A percentile compares a stretch with the other conserved stretches of the same genome.
Conservation (phyloP, 2,888 invertebrate species). For the Acronicta leporina region DNA sequence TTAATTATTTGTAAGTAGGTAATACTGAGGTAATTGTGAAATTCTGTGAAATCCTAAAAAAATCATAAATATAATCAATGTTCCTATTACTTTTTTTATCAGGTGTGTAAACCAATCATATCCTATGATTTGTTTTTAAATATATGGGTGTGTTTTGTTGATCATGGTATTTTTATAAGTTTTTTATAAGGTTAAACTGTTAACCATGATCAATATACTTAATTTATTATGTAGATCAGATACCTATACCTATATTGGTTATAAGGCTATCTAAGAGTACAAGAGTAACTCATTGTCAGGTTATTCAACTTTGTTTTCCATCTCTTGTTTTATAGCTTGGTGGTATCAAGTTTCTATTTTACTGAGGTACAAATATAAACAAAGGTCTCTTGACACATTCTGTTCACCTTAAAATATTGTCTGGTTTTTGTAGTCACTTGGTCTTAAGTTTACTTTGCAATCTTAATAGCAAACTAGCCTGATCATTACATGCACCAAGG, state of each 20-base stretch:
- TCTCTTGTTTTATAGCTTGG: neutral
- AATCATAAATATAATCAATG: too few relatives aligned
- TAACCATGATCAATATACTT: neutral
- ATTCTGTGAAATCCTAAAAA: too few relatives aligned
- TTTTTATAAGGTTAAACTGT: too few relatives aligned
- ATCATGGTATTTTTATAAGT: too few relatives aligned
- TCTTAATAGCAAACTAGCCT: too few relatives aligned
- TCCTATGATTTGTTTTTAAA: too few relatives aligned
- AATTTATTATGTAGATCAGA: neutral
- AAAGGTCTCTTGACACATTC: neutral
- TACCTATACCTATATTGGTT: neutral
- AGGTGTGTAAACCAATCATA: too few relatives aligned
- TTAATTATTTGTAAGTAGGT: too few relatives aligned
- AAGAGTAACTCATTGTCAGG: neutral
- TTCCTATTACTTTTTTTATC: too few relatives aligned
- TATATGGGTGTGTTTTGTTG: too few relatives aligned
- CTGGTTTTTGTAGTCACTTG: neutral
- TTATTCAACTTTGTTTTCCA: constrained; percentile 10
- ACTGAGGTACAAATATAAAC: neutral
- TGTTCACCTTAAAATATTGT: neutral
- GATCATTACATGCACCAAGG: too few relatives aligned
- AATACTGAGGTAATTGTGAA: too few relatives aligned
- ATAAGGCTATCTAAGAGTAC: constrained; percentile 6
- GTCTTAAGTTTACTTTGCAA: neutral
- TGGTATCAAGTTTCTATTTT: neutral